phyloP scores from a whole-genome alignment of 2,888 invertebrate genomes.

The Campoplex capitator region DNA sequence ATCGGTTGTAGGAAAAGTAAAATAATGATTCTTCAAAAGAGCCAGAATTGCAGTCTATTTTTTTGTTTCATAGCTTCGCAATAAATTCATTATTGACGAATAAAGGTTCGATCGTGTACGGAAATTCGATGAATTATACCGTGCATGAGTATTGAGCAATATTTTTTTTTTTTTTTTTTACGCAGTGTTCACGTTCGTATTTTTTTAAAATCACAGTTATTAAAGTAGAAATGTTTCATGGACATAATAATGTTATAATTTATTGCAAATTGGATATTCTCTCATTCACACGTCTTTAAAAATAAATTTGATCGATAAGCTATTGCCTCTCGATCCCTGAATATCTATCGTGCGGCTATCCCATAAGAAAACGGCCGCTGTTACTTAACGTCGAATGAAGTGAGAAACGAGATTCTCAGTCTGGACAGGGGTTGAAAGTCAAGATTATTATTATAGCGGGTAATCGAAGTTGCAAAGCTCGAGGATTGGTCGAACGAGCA shows the following conservation, averaged over 20 bases:
- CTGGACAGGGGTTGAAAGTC: constrained; percentile 66
- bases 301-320: constrained; percentile 39
- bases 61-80: background rate
- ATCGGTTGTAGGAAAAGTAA: background rate
- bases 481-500: constrained; percentile 72
- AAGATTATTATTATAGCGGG: constrained; percentile 53
- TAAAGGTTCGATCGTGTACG: background rate
- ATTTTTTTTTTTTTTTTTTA: background rate
- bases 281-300: constrained; percentile 36
- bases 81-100: background rate
- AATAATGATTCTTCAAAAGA: background rate
- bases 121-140: background rate
- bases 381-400: constrained; percentile 17
- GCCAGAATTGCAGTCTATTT: background rate
- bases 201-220: background rate
- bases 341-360: constrained; percentile 33
- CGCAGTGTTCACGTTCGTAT: background rate
- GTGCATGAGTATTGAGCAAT: background rate
- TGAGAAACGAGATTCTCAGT: constrained; percentile 48
- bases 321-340: constrained; percentile 24
- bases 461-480: constrained; percentile 51
- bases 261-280: constrained; percentile 44
- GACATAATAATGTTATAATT: constrained; percentile 26
- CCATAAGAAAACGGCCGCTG: background rate
- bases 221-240: background rate